Percentiles rank a stretch among this genome's conserved stretches.
Conservation (phyloP, 1,140 invertebrate genomes). For the Druon quercuslanigerum region DNA sequence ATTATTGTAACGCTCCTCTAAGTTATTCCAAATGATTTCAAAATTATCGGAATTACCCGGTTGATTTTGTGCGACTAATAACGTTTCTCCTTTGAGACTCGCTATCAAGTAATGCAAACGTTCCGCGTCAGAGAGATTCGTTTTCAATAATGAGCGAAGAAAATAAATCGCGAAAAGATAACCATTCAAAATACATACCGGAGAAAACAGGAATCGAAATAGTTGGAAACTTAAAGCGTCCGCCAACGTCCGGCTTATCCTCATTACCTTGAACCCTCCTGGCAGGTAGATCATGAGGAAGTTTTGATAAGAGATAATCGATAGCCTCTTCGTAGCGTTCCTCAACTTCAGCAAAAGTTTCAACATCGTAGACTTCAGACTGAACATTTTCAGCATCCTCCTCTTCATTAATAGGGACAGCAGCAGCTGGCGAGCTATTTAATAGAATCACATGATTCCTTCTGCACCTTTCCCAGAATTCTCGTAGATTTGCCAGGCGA, state of each 20-base stretch:
- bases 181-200: too few species aligned
- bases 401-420: background rate
- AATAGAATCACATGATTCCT: too few species aligned
- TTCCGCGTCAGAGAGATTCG: background rate
- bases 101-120: constrained; percentile 15
- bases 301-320: background rate
- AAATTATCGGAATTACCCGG: constrained; percentile 1
- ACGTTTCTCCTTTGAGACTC: background rate
- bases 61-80: constrained; percentile 30
- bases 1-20: too few species aligned
- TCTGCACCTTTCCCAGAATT: background rate
- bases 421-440: background rate
- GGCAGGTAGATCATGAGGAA: background rate
- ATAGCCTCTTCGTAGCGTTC: too few species aligned
- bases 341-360: too few species aligned
- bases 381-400: background rate
- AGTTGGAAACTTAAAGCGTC: too few species aligned
- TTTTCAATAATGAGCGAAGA: too few species aligned
- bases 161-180: too few species aligned
- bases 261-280: too few species aligned
- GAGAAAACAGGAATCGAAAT: too few species aligned
- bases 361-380: background rate
- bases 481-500: background rate
- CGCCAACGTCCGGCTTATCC: too few species aligned
- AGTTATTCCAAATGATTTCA: too few species aligned